Conservation (phyloP, 1,140 invertebrate species). For the Penaeus chinensis region DNA sequence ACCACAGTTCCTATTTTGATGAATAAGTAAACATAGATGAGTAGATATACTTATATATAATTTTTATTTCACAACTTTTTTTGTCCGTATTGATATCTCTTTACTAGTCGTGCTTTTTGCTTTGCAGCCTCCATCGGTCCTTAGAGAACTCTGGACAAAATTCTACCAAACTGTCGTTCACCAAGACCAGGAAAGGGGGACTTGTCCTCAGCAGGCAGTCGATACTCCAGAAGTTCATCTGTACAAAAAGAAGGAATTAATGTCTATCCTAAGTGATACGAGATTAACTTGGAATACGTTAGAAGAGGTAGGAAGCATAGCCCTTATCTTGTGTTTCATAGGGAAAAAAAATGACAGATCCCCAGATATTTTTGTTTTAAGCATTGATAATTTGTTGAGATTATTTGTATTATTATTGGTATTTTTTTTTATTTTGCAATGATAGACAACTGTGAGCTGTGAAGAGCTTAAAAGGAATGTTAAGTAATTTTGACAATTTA, state of each 20-base stretch:
- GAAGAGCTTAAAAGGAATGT: too few relatives aligned
- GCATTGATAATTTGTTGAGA: too few relatives aligned
- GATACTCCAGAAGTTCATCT: background rate
- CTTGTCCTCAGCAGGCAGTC: background rate
- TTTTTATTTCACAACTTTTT: too few relatives aligned
- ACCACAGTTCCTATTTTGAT: too few relatives aligned
- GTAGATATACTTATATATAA: too few relatives aligned
- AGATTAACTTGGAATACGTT: constrained; percentile 7
- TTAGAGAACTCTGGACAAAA: constrained; percentile 16
- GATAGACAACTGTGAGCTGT: too few relatives aligned
- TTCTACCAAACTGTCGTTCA: constrained; percentile 19
- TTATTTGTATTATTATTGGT: too few relatives aligned
- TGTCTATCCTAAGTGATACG: constrained; percentile 13
- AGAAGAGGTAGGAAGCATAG: background rate
- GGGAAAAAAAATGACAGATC: background rate
- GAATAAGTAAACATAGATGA: too few relatives aligned
- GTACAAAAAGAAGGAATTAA: constrained; percentile 3
- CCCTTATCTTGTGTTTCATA: background rate
- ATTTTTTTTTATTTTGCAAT: too few relatives aligned
- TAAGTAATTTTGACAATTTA: too few relatives aligned
- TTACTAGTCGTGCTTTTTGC: background rate
- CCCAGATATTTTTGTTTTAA: too few relatives aligned
- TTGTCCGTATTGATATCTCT: too few relatives aligned
- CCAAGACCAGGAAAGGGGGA: background rate
- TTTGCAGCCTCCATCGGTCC: background rate